A percentile compares a stretch with the other conserved stretches of the same genome.
phyloP scores from a whole-genome alignment of 2,113 vertebrate genomes.

The Poeciliopsis occidentalis region DNA sequence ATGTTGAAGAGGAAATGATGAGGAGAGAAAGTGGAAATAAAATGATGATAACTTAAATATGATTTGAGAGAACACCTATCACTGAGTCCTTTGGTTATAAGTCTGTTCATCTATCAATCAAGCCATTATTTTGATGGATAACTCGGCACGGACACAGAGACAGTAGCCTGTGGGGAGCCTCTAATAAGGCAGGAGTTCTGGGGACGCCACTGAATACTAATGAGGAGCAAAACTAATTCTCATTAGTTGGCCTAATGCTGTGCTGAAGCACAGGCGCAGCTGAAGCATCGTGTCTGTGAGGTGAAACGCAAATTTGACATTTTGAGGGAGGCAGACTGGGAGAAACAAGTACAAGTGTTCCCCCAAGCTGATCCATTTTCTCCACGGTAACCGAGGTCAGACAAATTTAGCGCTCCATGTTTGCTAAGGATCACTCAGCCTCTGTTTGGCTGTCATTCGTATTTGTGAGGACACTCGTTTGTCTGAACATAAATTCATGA shows the following conservation, averaged over 20 bases:
- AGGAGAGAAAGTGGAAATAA: conserved; percentile 46
- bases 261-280: conserved; percentile 28
- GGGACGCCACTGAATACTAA: conserved; percentile 45
- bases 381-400: conserved; percentile 56
- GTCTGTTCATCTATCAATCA: neutral
- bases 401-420: conserved; percentile 57
- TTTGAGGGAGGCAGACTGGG: conserved; percentile 57
- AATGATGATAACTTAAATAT: conserved; percentile 31
- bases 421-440: conserved; percentile 18
- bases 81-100: neutral
- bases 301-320: conserved; percentile 65
- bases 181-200: conserved; percentile 28
- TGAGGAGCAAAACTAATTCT: conserved; percentile 45
- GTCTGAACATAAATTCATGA: neutral
- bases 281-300: conserved; percentile 34
- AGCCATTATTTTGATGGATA: neutral
- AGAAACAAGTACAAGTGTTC: conserved; percentile 62
- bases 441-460: conserved; percentile 21
- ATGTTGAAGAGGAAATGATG: conserved; percentile 16
- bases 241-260: conserved; percentile 38
- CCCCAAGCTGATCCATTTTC: conserved; percentile 56
- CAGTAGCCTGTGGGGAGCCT: conserved; percentile 17
- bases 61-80: conserved; percentile 12
- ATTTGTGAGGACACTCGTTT: neutral
- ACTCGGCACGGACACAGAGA: conserved; percentile 19